A percentile compares a stretch with the other conserved stretches of the same genome.
These are phyloP conservation scores for Cuniculus paca DNA, from an alignment of 2,797 vertebrate species.

Conservation along the genomic window DNA sequence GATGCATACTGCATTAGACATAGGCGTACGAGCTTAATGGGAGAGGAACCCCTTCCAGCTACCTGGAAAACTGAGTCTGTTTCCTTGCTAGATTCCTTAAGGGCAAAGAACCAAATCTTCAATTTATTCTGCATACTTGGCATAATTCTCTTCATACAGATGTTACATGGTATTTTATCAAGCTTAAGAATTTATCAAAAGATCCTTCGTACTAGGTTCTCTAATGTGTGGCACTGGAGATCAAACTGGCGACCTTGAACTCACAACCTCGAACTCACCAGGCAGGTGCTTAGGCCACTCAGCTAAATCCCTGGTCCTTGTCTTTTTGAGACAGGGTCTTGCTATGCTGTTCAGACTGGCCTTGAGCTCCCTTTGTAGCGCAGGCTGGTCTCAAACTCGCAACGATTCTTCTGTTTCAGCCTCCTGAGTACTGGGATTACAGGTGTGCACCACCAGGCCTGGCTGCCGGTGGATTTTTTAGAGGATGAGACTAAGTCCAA, in stretches of 20 bases:
- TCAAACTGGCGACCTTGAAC: too few species aligned
- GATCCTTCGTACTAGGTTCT: slow-evolving; percentile 18
- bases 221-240: too few species aligned
- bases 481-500: not conserved
- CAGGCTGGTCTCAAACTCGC: too few species aligned
- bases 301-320: too few species aligned
- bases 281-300: too few species aligned
- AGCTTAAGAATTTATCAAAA: slow-evolving; percentile 35
- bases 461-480: slow-evolving; percentile 42
- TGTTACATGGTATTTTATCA: slow-evolving; percentile 14
- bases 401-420: too few species aligned
- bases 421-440: too few species aligned
- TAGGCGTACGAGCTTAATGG: not conserved
- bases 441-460: too few species aligned
- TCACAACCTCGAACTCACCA: too few species aligned
- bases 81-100: not conserved
- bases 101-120: slow-evolving; percentile 41
- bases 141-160: not conserved
- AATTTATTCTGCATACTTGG: slow-evolving; percentile 15
- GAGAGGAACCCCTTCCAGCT: not conserved
- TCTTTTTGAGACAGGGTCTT: too few species aligned
- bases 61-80: not conserved
- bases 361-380: too few species aligned
- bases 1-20: not conserved
- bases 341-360: too few species aligned